Percentiles rank a stretch among this genome's conserved stretches.
Evolutionary conservation across 2,888 invertebrate species (phyloP).

Genomic region (Caenorhabditis auriculariae): DNA sequence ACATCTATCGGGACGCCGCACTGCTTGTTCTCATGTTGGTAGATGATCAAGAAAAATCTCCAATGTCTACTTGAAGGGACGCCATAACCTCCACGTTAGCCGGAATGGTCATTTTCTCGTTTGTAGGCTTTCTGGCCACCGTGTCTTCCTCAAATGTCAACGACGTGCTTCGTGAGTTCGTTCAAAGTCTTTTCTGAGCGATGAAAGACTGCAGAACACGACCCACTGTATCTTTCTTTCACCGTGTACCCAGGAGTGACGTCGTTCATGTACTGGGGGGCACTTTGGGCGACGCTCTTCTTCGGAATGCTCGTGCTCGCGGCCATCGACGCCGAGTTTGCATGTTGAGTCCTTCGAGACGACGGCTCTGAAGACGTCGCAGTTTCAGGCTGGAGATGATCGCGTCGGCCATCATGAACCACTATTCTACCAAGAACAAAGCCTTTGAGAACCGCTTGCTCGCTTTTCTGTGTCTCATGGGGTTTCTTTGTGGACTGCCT

Average conservation of each 20-base stretch:
- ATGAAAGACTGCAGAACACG: constrained; percentile 43
- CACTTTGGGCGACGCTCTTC: constrained; percentile 57
- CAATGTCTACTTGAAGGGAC: constrained; percentile 50
- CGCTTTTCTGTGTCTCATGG: constrained; percentile 46
- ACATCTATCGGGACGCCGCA: constrained; percentile 59
- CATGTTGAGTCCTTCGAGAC: constrained; percentile 20
- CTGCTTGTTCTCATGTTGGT: constrained; percentile 52
- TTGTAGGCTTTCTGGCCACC: constrained; percentile 55
- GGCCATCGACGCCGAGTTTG: constrained; percentile 46
- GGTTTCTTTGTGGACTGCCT: constrained; percentile 58
- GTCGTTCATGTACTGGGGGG: constrained; percentile 54
- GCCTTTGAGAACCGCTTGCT: constrained; percentile 51
- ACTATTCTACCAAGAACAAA: constrained; percentile 51
- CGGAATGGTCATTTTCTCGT: constrained; percentile 59
- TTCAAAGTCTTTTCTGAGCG: neutral
- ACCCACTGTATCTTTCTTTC: constrained; percentile 54
- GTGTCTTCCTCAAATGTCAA: constrained; percentile 37
- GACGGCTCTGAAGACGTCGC: neutral
- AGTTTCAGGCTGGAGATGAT: constrained; percentile 59
- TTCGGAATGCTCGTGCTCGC: constrained; percentile 56
- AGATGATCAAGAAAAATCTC: no score
- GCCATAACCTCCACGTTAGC: constrained; percentile 55
- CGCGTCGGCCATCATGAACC: constrained; percentile 55
- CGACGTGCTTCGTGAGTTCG: constrained; percentile 42
- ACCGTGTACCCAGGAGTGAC: constrained; percentile 60